Base-by-base conservation (phyloP, 2,113 vertebrate species). In the Apodemus sylvaticus region DNA sequence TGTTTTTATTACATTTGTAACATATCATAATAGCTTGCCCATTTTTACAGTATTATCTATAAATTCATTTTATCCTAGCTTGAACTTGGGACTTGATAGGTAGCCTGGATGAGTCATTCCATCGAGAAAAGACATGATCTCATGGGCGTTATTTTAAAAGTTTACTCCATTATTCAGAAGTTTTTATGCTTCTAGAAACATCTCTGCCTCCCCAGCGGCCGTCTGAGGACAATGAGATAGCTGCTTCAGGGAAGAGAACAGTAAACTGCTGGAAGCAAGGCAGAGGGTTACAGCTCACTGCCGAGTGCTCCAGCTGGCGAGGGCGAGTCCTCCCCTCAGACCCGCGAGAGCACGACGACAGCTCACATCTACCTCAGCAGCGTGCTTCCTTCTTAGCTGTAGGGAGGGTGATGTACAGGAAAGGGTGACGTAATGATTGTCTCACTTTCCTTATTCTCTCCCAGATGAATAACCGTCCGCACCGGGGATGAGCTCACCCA, bases 341-440 rank as follows among this genome's bases (percentile, higher is more conserved):
- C 71, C 70, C 96, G 58, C 68, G 93, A 95, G 76, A 98, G 98
- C 96, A 70, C 71, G 92, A 70, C 71, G 92, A 93, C 48, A 96
- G 98, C 83, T 96, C 94, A 62, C 94, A 92, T 91, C 82, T 48
- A 70, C 96, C 96, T 95, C 42, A 89, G 96, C 91, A 79, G 86
- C 85, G 39, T 98, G 98, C 98, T 99, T 98, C 98, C 95, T 97
- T 97, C 96, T 98, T 98, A 98, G 98, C 98, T 98, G 98, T 95
- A 98, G 98, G 98, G 98, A 98, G 98, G 98, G 98, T 98, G 99
- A 98, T 98, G 99, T 98, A 98, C 98, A 99, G 99, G 99, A 99
- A 99, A 98, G 98, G 99, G 98, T 99, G 99, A 99, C 98, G 99
- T 99, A 99, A 99, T 99, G 98, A 98, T 98, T 98, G 98, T 99